These are phyloP conservation scores for Chionodraco myersi DNA, from an alignment of 2,113 vertebrate species.

Conservation along the genomic window DNA sequence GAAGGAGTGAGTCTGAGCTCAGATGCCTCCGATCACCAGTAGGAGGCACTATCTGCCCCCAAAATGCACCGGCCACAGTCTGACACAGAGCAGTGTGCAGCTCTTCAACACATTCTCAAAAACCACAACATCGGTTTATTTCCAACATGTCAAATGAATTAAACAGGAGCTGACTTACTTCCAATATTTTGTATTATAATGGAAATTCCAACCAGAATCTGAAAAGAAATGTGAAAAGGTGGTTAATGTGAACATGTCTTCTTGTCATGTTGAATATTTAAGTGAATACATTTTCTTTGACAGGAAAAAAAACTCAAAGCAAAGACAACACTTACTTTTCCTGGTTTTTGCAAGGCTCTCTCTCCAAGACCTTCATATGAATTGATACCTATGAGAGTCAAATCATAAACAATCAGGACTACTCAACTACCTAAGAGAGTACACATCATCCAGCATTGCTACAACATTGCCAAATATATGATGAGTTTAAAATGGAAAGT, in stretches of 20 bases:
- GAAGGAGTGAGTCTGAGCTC: not conserved
- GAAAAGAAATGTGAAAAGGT: slow-evolving; percentile 59
- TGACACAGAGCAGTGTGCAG: slow-evolving; percentile 36
- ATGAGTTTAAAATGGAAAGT: not conserved
- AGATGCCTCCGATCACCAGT: slow-evolving; percentile 38
- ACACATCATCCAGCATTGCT: not conserved
- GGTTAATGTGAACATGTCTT: slow-evolving; percentile 19
- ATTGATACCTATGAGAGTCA: slow-evolving; percentile 84
- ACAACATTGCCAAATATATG: not conserved
- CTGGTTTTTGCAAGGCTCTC: slow-evolving; percentile 89
- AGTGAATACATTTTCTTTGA: not conserved
- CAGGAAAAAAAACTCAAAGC: not conserved
- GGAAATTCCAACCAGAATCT: slow-evolving; percentile 90
- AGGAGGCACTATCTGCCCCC: slow-evolving; percentile 64
- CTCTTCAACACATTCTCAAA: slow-evolving; percentile 29
- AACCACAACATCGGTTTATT: slow-evolving; percentile 54
- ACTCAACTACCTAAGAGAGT: not conserved
- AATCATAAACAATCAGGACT: slow-evolving; percentile 8
- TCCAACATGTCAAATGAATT: slow-evolving; percentile 43
- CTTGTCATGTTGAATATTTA: slow-evolving; percentile 3
- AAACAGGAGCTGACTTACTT: slow-evolving; percentile 84
- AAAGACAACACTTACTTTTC: slow-evolving; percentile 85
- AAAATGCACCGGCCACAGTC: slow-evolving; percentile 27
- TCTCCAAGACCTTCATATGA: slow-evolving; percentile 94
- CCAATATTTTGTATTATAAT: slow-evolving; percentile 96